phyloP scores from a whole-genome alignment of 2,113 vertebrate species.

The Condylura cristata region DNA sequence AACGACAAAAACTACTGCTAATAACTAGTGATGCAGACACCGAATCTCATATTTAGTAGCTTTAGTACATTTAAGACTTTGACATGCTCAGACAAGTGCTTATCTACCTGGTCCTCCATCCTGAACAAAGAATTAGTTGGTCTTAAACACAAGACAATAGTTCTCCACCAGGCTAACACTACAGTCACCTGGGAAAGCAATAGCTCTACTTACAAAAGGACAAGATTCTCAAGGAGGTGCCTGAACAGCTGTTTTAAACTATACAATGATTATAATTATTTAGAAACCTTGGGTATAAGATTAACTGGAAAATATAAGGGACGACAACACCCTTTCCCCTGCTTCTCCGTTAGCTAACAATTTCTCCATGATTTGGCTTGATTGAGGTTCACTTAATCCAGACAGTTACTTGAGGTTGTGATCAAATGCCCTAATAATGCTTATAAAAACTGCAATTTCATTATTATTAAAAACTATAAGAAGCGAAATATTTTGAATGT shows the following conservation, averaged over 20 bases:
- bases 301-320: background rate
- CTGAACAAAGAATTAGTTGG: background rate
- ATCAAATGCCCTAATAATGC: background rate
- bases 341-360: background rate
- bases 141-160: background rate
- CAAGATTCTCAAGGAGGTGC: background rate
- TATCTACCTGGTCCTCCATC: background rate
- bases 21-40: background rate
- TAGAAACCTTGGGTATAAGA: constrained; percentile 2
- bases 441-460: background rate
- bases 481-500: constrained; percentile 36
- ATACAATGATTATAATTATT: background rate
- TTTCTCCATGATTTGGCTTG: constrained; percentile 12
- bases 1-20: constrained; percentile 10
- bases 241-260: background rate
- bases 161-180: constrained; percentile 1
- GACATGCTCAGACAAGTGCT: background rate
- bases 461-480: background rate
- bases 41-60: background rate
- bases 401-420: background rate
- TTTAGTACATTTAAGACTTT: background rate
- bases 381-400: constrained; percentile 3
- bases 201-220: background rate
- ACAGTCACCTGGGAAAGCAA: background rate
- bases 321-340: background rate